Evolutionary conservation across 2,113 vertebrate genomes (phyloP).

Genomic region (Ceyx melanurus): DNA sequence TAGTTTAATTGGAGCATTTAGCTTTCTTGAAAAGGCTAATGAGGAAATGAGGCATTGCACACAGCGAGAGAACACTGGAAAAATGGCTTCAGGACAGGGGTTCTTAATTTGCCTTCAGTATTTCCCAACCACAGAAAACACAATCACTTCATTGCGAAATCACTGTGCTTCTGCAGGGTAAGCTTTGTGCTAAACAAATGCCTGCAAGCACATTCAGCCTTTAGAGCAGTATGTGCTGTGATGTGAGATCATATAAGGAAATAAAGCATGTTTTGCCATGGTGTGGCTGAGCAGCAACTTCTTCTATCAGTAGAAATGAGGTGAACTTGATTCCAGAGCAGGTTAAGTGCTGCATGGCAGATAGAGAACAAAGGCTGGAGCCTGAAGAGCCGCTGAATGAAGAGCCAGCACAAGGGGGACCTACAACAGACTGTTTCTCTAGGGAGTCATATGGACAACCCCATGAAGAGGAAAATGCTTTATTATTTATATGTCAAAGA

Average conservation of each 20-base stretch:
- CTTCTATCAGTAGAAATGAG: neutral
- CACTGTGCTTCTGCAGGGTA: neutral
- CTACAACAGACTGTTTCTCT: neutral
- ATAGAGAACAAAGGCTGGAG: neutral
- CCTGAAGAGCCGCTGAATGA: neutral
- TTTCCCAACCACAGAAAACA: constrained; percentile 26
- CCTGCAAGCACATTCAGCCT: neutral
- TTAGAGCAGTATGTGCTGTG: neutral
- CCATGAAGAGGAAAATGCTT: neutral
- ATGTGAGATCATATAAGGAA: neutral
- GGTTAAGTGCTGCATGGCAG: neutral
- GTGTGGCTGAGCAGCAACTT: neutral
- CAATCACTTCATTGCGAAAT: constrained; percentile 27
- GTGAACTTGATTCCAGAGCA: neutral
- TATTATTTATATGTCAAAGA: too few species aligned
- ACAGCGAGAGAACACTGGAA: neutral
- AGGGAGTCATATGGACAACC: neutral
- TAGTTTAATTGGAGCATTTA: neutral
- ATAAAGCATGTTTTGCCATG: neutral
- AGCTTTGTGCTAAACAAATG: neutral
- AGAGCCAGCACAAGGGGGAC: neutral
- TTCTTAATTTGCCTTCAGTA: neutral
- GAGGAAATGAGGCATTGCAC: neutral
- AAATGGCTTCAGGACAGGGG: neutral
- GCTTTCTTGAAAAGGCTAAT: neutral